Conservation (phyloP, 2,888 invertebrate genomes). For the Campaea margaritaria region DNA sequence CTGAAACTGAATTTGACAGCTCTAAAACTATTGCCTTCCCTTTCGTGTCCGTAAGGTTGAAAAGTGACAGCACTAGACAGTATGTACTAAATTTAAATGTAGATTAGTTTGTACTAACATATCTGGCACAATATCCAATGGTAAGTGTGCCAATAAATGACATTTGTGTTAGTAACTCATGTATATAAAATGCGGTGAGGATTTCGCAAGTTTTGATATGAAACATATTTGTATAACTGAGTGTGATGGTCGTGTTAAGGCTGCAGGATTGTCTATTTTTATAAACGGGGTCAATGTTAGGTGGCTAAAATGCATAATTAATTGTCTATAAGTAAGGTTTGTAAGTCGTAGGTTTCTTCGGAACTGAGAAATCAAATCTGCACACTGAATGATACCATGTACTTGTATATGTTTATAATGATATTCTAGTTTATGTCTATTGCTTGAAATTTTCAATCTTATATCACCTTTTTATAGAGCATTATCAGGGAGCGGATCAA, state of each 20-base stretch:
- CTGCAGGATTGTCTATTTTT: constrained; percentile 74
- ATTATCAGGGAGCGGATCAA: constrained; percentile 32
- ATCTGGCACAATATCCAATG: no score
- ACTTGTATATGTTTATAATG: constrained; percentile 26
- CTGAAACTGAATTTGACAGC: no score
- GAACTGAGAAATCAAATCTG: constrained; percentile 14
- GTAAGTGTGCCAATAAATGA: constrained; percentile 43
- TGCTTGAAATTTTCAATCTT: constrained; percentile 17
- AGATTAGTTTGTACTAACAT: no score
- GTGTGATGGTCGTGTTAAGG: constrained; percentile 51
- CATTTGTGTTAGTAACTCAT: constrained; percentile 31
- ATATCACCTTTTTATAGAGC: constrained; percentile 11
- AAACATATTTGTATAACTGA: constrained; percentile 64
- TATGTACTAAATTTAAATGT: no score
- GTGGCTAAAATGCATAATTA: constrained; percentile 77
- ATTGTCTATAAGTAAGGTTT: constrained; percentile 50
- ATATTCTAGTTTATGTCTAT: constrained; percentile 26
- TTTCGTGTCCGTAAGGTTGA: no score
- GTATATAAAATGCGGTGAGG: constrained; percentile 37
- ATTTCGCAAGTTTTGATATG: constrained; percentile 69
- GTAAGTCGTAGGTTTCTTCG: constrained; percentile 39
- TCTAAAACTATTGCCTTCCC: no score
- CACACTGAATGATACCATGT: constrained; percentile 19
- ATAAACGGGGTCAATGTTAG: constrained; percentile 72
- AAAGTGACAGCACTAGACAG: no score